Conservation (phyloP, 2,888 invertebrate genomes). For the Diloba caeruleocephala region DNA sequence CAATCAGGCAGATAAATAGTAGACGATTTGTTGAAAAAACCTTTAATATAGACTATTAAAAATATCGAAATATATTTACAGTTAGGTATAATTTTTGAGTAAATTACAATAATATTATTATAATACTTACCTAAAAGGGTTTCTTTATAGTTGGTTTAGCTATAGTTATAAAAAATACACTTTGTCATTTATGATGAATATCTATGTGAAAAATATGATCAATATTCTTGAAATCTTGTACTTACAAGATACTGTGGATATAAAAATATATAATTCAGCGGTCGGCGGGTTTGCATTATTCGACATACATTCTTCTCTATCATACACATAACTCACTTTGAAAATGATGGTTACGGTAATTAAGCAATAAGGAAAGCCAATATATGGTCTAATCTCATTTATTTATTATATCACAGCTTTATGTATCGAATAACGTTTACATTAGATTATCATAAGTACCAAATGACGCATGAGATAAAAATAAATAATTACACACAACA, state of each 20-base stretch:
- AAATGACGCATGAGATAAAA: conserved; percentile 64
- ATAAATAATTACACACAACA: conserved; percentile 49
- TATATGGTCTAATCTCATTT: conserved; percentile 30
- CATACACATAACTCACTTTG: conserved; percentile 73
- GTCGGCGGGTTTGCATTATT: conserved; percentile 80
- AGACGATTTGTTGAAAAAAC: too few relatives aligned
- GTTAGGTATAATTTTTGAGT: background rate
- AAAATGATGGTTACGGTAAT: conserved; percentile 75
- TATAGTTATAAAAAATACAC: conserved; percentile 22
- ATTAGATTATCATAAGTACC: conserved; percentile 57
- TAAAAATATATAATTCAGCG: conserved; percentile 50
- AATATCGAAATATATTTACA: too few relatives aligned
- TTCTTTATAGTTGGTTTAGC: conserved; percentile 23
- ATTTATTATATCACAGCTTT: conserved; percentile 61
- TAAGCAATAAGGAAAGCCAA: conserved; percentile 82
- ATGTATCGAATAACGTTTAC: conserved; percentile 57
- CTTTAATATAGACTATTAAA: too few relatives aligned
- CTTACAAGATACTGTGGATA: conserved; percentile 35
- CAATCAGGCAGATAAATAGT: background rate
- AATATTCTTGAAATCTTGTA: background rate
- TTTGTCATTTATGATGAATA: too few relatives aligned
- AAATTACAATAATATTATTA: conserved; percentile 5
- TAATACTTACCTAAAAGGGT: conserved; percentile 38
- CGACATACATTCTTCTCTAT: conserved; percentile 72
- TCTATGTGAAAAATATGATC: too few relatives aligned